Conservation (phyloP, 1,140 invertebrate species). For the Drosophila pallidifrons region DNA sequence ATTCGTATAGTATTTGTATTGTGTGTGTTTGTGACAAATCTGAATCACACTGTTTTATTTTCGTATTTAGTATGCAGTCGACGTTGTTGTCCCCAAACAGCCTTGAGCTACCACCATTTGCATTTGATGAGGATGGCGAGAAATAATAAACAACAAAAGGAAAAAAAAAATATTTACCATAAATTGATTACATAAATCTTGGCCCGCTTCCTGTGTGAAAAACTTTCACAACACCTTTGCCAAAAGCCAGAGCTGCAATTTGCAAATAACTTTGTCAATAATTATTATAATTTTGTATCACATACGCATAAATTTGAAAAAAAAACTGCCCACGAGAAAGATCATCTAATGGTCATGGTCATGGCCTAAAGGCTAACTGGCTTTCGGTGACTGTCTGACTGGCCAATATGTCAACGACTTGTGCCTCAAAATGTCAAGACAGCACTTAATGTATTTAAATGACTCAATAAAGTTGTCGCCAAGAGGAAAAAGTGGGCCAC, state of each 20-base stretch:
- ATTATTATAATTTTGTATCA: conserved; percentile 54
- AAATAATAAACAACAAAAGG: not conserved
- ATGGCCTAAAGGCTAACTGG: conserved; percentile 48
- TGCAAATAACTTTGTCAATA: conserved; percentile 41
- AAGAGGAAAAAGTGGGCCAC: conserved; percentile 4
- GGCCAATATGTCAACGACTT: conserved; percentile 39
- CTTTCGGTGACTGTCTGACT: conserved; percentile 3
- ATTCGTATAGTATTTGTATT: conserved; percentile 22
- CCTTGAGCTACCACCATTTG: conserved; percentile 56
- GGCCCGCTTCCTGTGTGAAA: conserved; percentile 63
- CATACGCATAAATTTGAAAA: conserved; percentile 60
- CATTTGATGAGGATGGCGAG: conserved; percentile 39
- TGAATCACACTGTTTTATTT: conserved; percentile 62
- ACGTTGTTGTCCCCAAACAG: conserved; percentile 51
- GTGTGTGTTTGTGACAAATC: conserved; percentile 44
- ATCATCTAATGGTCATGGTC: conserved; percentile 64
- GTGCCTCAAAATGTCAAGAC: not conserved
- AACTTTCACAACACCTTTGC: conserved; percentile 66
- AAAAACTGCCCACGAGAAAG: conserved; percentile 14
- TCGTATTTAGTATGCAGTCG: conserved; percentile 64
- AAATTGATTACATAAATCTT: conserved; percentile 70
- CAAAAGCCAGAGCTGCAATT: conserved; percentile 32
- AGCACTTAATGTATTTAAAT: conserved; percentile 11
- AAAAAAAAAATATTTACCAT: conserved; percentile 45
- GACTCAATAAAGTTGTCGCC: conserved; percentile 9